A percentile compares a stretch with the other conserved stretches of the same genome.
phyloP scores from a whole-genome alignment of 2,888 invertebrate species.

The Cyrtodaria siliqua region DNA sequence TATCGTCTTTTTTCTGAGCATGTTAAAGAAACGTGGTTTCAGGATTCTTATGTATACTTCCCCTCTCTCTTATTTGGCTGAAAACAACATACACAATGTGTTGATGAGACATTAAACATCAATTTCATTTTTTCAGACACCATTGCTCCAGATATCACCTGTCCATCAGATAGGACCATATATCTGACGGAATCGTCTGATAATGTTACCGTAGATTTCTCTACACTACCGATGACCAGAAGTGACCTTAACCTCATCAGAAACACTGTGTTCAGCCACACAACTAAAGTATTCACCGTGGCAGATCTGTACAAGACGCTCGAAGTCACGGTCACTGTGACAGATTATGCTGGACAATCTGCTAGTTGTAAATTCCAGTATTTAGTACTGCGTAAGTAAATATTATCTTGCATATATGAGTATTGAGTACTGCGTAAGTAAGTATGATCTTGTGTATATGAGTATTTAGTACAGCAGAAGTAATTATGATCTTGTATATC shows the following conservation, averaged over 20 bases:
- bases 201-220: constrained; percentile 15
- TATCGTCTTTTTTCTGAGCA: no score
- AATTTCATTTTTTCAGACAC: constrained; percentile 37
- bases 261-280: constrained; percentile 30
- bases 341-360: constrained; percentile 98
- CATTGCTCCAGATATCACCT: constrained; percentile 32
- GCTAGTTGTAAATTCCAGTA: constrained; percentile 98
- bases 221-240: not conserved
- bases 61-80: no score
- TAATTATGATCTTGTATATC: no score
- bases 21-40: no score
- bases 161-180: constrained; percentile 23
- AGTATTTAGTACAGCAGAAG: no score
- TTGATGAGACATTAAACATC: no score
- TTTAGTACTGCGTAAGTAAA: constrained; percentile 65
- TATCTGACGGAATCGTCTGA: not conserved
- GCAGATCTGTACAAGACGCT: constrained; percentile 34
- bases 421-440: no score
- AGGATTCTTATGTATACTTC: no score
- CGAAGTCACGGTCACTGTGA: constrained; percentile 96
- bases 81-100: no score
- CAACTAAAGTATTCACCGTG: constrained; percentile 25
- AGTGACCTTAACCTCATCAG: constrained; percentile 27
- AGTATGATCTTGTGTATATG: no score
- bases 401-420: no score